Evolutionary conservation across 2,797 vertebrate species (phyloP).

Genomic region (Basileuterus tristriatus): DNA sequence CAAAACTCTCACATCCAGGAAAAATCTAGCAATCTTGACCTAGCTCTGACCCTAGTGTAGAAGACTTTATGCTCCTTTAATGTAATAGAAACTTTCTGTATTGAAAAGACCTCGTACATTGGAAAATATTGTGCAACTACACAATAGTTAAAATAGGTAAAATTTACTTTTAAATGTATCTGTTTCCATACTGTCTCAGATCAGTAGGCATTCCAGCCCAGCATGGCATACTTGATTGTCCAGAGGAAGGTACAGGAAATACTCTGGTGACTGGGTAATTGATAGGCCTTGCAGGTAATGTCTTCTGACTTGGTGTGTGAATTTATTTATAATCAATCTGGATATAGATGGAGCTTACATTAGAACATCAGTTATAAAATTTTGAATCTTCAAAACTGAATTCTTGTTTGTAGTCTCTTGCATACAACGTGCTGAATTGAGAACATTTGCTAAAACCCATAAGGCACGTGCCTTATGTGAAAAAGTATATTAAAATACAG

Average conservation of each 20-base stretch:
- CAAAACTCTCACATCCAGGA: conserved; percentile 33
- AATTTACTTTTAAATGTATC: not conserved
- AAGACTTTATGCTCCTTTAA: not conserved
- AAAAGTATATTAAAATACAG: not conserved
- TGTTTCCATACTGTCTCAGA: not conserved
- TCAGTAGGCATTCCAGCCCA: not conserved
- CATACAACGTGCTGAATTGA: not conserved
- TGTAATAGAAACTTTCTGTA: not conserved
- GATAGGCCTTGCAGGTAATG: not conserved
- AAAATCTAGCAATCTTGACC: conserved; percentile 7
- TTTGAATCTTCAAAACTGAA: not conserved
- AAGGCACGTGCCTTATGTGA: not conserved
- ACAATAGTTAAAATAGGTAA: not conserved
- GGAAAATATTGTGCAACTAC: not conserved
- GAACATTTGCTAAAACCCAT: not conserved
- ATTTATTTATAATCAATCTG: not conserved
- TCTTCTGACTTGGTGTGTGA: not conserved
- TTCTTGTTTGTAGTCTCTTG: not conserved
- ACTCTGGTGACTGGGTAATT: not conserved
- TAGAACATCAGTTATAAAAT: not conserved
- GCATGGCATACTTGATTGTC: not conserved
- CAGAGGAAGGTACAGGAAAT: not conserved
- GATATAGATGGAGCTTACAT: not conserved
- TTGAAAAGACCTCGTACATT: not conserved
- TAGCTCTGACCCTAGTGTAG: not conserved